Evolutionary conservation across 2,888 invertebrate genomes (phyloP), one percentile per base, ranked within the genome.

Genomic region (Pelosia muscerda): DNA sequence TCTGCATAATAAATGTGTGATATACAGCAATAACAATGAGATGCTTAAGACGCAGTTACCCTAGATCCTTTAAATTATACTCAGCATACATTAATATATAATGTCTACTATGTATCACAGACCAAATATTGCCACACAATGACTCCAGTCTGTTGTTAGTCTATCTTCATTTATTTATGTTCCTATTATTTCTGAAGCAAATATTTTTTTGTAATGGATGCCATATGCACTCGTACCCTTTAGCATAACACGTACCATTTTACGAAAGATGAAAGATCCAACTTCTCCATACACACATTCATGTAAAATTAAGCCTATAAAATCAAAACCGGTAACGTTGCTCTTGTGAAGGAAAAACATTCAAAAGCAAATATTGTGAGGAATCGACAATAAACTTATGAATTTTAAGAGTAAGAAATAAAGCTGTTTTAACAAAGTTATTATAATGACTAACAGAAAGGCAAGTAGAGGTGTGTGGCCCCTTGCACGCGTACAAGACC

Each of bases 381-480:
- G 63, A 76, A 77, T 74, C 63, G 72, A 71, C 76, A 75, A 86
- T 88, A 88, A 88, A 86, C 77, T 86, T 73, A 72, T 67, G 72
- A 83, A 79, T 86, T 87, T 87, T 84, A 83, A 78, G 79, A 76
- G 67, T 66, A 67, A 75, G 78, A 84, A 75, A 73, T 63, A 67
- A 74, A 89, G 84, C 75, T 81, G 79, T 86, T 85, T 78, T 74
- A 73, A 78, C 73, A 72, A 79, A 76, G 76, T 81, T 82, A 81
- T 82, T 84, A 81, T 74, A 70, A 69, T 76, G 69, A 74, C 73
- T 68, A 79, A 82, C 81, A 80, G 77, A 85, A 83, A 84, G 84
- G 81, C 84, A 79, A 78, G 78, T 69, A 72, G 74, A 84, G 85
- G 86, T 84, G 86, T 86, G 84, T 82, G 85, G 84, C 83, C 74